Conservation (phyloP, 2,888 invertebrate species). For the Lasioglossum marginatum region DNA sequence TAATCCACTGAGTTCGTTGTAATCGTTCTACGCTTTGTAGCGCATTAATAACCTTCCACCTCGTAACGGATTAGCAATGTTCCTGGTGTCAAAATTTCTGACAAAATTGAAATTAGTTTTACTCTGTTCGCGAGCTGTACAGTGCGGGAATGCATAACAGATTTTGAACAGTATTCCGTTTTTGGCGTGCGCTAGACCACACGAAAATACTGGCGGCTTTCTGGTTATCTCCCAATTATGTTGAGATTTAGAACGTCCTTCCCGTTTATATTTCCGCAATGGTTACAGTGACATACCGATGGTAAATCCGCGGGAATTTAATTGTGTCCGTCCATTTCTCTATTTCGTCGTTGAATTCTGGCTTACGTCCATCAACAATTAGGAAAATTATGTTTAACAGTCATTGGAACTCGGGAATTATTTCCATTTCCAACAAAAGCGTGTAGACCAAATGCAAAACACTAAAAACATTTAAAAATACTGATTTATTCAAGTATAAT, state of each 20-base stretch:
- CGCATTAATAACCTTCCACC: no score
- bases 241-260: conserved; percentile 25
- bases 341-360: no score
- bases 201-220: conserved; percentile 50
- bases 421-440: no score
- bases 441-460: no score
- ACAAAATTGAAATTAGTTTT: conserved; percentile 23
- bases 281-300: background rate
- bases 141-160: conserved; percentile 11
- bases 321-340: no score
- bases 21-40: background rate
- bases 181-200: background rate
- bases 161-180: conserved; percentile 9
- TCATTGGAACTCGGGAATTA: no score
- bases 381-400: no score
- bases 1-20: no score
- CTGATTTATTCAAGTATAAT: no score
- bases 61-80: background rate
- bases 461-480: no score
- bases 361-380: no score
- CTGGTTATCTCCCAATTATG: conserved; percentile 44
- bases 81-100: background rate
- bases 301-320: background rate
- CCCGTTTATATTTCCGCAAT: conserved; percentile 22
- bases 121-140: background rate